Percentiles rank a stretch among this genome's conserved stretches.
These are phyloP conservation scores for Megastigmus dorsalis DNA, from an alignment of 2,888 invertebrate genomes.

Conservation along the genomic window DNA sequence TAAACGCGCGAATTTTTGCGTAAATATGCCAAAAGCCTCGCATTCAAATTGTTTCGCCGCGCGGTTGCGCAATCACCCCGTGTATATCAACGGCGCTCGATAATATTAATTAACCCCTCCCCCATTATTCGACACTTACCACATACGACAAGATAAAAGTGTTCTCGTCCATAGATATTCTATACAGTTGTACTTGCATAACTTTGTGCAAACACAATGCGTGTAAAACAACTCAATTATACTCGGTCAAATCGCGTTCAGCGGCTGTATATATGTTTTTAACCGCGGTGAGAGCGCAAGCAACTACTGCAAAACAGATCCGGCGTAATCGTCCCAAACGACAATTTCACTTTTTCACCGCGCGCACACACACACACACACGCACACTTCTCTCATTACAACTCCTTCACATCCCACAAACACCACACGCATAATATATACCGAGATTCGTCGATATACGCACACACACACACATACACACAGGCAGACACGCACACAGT, in stretches of 20 bases:
- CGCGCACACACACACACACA: not conserved
- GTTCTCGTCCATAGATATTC: too few relatives aligned
- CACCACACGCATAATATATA: not conserved
- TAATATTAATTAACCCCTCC: not conserved
- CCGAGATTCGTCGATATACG: not conserved
- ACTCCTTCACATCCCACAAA: slow-evolving; percentile 20
- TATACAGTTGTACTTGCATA: too few relatives aligned
- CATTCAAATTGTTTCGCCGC: not conserved
- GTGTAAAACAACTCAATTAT: too few relatives aligned
- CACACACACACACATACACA: not conserved
- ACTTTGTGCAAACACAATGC: too few relatives aligned
- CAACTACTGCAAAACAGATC: too few relatives aligned
- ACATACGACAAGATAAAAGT: not conserved
- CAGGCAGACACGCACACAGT: not conserved
- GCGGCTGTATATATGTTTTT: too few relatives aligned
- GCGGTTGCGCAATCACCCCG: too few relatives aligned
- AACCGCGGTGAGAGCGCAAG: too few relatives aligned
- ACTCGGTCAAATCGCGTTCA: too few relatives aligned
- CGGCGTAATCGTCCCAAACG: too few relatives aligned
- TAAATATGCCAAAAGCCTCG: not conserved
- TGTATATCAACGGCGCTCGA: not conserved
- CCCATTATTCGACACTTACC: not conserved
- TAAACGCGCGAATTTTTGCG: too few relatives aligned
- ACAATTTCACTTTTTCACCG: too few relatives aligned
- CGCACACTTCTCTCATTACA: slow-evolving; percentile 1